phyloP scores from a whole-genome alignment of 2,113 vertebrate species.

The Oryctolagus cuniculus region DNA sequence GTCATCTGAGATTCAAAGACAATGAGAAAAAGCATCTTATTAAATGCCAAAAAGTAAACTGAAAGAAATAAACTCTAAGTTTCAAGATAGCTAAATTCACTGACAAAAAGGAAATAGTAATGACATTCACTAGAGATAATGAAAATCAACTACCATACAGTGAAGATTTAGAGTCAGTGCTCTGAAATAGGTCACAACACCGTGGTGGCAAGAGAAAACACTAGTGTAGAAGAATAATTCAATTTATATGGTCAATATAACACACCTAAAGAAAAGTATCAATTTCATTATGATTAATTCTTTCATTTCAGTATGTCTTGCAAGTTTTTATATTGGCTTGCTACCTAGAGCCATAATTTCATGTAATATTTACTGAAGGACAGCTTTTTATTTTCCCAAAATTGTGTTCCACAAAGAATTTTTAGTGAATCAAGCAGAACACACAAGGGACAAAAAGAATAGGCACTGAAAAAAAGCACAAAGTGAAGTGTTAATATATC shows the following conservation, averaged over 20 bases:
- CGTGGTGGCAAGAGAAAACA: neutral
- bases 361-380: neutral
- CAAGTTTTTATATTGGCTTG: neutral
- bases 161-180: neutral
- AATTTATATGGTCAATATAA: neutral
- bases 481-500: neutral
- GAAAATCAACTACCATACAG: neutral
- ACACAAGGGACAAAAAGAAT: neutral
- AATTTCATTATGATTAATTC: neutral
- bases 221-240: neutral
- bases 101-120: neutral
- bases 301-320: neutral
- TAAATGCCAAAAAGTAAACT: neutral
- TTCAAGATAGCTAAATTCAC: neutral
- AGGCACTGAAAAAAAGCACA: neutral
- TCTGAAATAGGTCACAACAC: neutral
- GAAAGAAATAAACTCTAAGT: neutral
- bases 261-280: neutral
- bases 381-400: neutral
- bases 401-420: neutral
- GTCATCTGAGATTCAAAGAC: neutral
- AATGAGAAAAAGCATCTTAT: neutral
- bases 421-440: neutral
- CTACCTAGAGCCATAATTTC: neutral
- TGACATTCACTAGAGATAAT: neutral